Conservation (phyloP, 2,888 invertebrate genomes). For the Drosophila anomalata region DNA sequence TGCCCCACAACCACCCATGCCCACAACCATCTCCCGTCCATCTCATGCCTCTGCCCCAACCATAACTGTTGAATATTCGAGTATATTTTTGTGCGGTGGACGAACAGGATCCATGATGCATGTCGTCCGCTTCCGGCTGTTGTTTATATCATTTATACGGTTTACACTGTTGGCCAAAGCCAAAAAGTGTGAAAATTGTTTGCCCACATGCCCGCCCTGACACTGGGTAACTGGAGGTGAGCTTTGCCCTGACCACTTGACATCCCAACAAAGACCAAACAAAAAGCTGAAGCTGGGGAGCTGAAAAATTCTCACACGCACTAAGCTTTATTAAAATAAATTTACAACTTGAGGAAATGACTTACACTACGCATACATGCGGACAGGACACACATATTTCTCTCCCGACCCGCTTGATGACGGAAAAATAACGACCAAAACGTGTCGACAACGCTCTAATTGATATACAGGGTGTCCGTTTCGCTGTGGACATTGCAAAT, state of each 20-base stretch:
- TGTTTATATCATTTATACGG: conserved; percentile 62
- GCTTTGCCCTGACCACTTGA: conserved; percentile 33
- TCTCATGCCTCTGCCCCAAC: conserved; percentile 8
- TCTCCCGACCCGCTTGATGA: conserved; percentile 39
- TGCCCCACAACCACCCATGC: not conserved
- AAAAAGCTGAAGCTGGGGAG: not conserved
- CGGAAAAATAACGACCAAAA: conserved; percentile 55
- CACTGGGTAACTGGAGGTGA: conserved; percentile 5
- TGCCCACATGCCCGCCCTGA: conserved; percentile 34
- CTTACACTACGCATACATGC: conserved; percentile 40
- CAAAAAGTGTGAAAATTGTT: conserved; percentile 49
- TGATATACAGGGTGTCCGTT: conserved; percentile 50
- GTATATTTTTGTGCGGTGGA: conserved; percentile 49
- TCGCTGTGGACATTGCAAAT: conserved; percentile 28
- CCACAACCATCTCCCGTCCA: not conserved
- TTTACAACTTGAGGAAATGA: conserved; percentile 65
- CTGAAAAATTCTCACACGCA: conserved; percentile 53
- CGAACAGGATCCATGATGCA: conserved; percentile 23
- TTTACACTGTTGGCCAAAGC: conserved; percentile 36
- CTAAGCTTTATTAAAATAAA: conserved; percentile 50
- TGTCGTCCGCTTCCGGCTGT: conserved; percentile 41
- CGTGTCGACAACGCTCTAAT: conserved; percentile 67
- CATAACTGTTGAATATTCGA: conserved; percentile 68
- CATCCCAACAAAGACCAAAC: conserved; percentile 11
- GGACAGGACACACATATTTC: conserved; percentile 42